Evolutionary conservation across 2,113 vertebrate species (phyloP), one percentile per base, ranked within the genome.

Genomic region (Vulpes lagopus): DNA sequence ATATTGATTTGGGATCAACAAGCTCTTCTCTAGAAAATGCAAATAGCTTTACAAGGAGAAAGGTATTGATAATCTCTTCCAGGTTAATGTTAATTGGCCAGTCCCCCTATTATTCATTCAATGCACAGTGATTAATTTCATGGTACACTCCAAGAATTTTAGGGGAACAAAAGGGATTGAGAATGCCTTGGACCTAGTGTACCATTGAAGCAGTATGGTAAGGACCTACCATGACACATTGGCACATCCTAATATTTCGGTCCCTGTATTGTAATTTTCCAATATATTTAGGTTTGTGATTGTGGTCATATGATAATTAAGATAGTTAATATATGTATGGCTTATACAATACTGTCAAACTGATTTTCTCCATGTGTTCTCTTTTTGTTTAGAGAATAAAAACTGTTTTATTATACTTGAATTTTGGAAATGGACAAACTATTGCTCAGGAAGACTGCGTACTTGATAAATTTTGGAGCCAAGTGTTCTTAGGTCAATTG

Each of bases 121-220:
- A 8, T 49, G 5, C 22, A 67, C 0, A 2, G 11, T 27, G n/a
- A 51, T 30, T 74, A 12, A 51, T 60, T 11, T 74, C 22, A 27
- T 82, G 53, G 53, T 90, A 0, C 30, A 4, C 19, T 91, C 6
- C 19, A 15, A 19, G 49, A 43, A 83, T 53, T 71, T 43, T 32
- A 43, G n/a, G 5, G 3, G 3, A 51, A 17, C 20, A 1, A 43
- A 23, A 8, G 1, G 8, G 3, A 20, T 0, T 32, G 65, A 64
- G 60, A 12, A 35, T 17, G n/a, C 15, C 27, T 51, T 51, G 59
- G 53, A 38, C 43, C 16, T 38, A 14, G 25, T 38, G 3, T 9
- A 43, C 17, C 30, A 16, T 2, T 35, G 59, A 16, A 27, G 19
- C 7, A 38, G 3, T 43, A 23, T 0, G 20, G 12, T 11, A 7